Percentiles rank a stretch among this genome's conserved stretches.
These are phyloP conservation scores for Xiphias gladius DNA, from an alignment of 2,113 vertebrate species.

Conservation along the genomic window DNA sequence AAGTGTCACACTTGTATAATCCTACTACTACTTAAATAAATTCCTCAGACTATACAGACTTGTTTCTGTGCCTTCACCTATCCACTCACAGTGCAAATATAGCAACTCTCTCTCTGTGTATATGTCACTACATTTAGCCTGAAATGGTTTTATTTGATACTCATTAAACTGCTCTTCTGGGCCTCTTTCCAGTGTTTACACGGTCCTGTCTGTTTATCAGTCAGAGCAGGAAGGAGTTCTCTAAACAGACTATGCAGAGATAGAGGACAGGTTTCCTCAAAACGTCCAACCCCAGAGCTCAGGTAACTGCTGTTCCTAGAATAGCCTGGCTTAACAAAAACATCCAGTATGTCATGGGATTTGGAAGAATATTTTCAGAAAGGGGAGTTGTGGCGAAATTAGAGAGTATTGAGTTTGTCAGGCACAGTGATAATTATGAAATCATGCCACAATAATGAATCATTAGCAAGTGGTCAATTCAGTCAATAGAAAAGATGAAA, in stretches of 20 bases:
- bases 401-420: slow-evolving; percentile 31
- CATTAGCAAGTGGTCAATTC: slow-evolving; percentile 49
- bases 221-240: slow-evolving; percentile 69
- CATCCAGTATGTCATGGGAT: slow-evolving; percentile 61
- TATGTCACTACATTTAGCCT: slow-evolving; percentile 42
- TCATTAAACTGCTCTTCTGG: slow-evolving; percentile 29
- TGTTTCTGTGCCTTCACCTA: slow-evolving; percentile 15
- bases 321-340: slow-evolving; percentile 66
- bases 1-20: slow-evolving; percentile 62
- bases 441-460: slow-evolving; percentile 64
- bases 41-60: slow-evolving; percentile 34
- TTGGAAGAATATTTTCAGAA: slow-evolving; percentile 51
- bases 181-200: slow-evolving; percentile 66
- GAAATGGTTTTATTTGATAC: slow-evolving; percentile 46
- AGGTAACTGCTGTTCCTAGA: slow-evolving; percentile 66
- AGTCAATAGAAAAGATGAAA: slow-evolving; percentile 29
- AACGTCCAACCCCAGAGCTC: slow-evolving; percentile 48
- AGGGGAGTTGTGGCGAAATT: slow-evolving; percentile 31
- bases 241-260: slow-evolving; percentile 56
- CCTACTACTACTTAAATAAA: slow-evolving; percentile 51
- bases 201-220: slow-evolving; percentile 67
- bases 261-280: slow-evolving; percentile 68
- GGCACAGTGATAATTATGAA: slow-evolving; percentile 61
- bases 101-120: slow-evolving; percentile 21
- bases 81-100: slow-evolving; percentile 33